phyloP scores from a whole-genome alignment of 2,797 vertebrate genomes.

The Rhodeus uyekii region DNA sequence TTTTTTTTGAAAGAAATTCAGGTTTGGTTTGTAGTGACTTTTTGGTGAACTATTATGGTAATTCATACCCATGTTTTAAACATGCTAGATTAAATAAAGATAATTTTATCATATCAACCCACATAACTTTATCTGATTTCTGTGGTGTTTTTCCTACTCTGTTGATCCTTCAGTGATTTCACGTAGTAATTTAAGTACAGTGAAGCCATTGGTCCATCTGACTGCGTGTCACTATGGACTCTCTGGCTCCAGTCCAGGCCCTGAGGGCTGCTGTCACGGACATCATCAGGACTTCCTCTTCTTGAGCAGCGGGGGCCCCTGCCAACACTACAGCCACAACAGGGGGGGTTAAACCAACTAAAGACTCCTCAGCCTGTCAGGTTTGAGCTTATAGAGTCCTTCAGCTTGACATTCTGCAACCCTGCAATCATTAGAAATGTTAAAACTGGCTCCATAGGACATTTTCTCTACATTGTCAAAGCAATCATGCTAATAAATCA shows the following conservation, averaged over 20 bases:
- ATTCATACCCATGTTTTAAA: background rate
- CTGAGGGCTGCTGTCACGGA: constrained; percentile 49
- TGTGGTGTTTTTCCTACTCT: background rate
- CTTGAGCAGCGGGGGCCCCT: constrained; percentile 44
- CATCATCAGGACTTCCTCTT: constrained; percentile 56
- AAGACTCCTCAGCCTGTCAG: constrained; percentile 43
- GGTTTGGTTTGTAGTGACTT: background rate
- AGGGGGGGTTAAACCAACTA: constrained; percentile 51
- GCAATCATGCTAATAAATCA: constrained; percentile 37
- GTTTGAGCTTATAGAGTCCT: constrained; percentile 40
- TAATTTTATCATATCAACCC: background rate
- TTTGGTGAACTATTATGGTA: background rate
- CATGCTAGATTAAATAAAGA: background rate
- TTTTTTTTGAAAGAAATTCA: background rate
- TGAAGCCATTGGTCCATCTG: constrained; percentile 40
- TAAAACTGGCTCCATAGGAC: background rate
- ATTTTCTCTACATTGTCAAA: background rate
- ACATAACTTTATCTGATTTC: background rate
- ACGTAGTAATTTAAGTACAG: constrained; percentile 26
- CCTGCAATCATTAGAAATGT: constrained; percentile 17
- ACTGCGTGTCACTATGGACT: constrained; percentile 23
- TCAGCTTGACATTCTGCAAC: constrained; percentile 40
- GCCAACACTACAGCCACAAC: constrained; percentile 39
- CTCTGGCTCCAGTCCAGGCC: constrained; percentile 50
- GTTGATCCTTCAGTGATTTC: constrained; percentile 24